These are phyloP conservation scores for Aspidoscelis tigris DNA, from an alignment of 2,113 vertebrate species.

Conservation along the genomic window DNA sequence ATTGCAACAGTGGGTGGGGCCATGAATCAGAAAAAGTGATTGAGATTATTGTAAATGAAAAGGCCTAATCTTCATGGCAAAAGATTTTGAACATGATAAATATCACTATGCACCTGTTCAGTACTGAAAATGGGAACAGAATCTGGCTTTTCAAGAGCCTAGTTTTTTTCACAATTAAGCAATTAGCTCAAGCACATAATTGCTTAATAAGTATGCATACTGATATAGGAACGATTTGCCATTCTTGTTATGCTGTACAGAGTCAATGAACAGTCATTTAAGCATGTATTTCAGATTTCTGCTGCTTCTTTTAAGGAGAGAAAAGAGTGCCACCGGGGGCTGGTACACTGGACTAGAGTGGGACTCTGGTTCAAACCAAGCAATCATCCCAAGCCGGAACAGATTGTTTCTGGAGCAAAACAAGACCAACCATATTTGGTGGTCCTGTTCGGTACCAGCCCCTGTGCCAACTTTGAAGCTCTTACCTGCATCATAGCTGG, in stretches of 20 bases:
- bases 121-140: slow-evolving; percentile 71
- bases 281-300: slow-evolving; percentile 44
- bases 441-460: too few relatives aligned
- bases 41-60: slow-evolving; percentile 72
- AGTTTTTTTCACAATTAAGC: slow-evolving; percentile 66
- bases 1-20: slow-evolving; percentile 35
- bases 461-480: too few relatives aligned
- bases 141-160: slow-evolving; percentile 73
- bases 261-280: slow-evolving; percentile 40
- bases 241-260: not conserved
- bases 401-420: too few relatives aligned
- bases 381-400: too few relatives aligned
- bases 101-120: slow-evolving; percentile 77
- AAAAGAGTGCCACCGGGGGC: not conserved
- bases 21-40: slow-evolving; percentile 69
- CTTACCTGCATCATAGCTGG: too few relatives aligned
- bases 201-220: slow-evolving; percentile 65
- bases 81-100: slow-evolving; percentile 58
- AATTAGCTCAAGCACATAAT: slow-evolving; percentile 74
- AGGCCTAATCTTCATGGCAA: slow-evolving; percentile 56
- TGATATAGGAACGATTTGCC: slow-evolving; percentile 2
- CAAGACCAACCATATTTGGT: too few relatives aligned
- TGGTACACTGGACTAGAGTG: too few relatives aligned
- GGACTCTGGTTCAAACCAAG: too few relatives aligned
- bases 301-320: not conserved